These are phyloP conservation scores for Aphyosemion australe DNA, from an alignment of 2,113 vertebrate genomes.

Conservation along the genomic window DNA sequence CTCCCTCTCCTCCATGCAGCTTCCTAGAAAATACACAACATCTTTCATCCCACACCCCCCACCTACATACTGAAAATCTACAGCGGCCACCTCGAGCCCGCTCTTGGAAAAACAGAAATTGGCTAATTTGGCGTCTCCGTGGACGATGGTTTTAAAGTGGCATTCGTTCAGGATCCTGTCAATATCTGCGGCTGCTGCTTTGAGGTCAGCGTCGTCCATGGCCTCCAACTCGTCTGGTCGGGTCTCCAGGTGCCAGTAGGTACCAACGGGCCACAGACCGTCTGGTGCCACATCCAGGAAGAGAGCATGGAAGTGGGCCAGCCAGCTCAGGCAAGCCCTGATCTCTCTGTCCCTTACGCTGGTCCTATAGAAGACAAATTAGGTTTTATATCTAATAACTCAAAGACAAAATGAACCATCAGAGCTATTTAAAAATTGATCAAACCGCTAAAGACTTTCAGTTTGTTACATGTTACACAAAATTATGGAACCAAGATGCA, in stretches of 20 bases:
- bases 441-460: too few relatives aligned
- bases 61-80: conserved; percentile 82
- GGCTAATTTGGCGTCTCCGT: conserved; percentile 81
- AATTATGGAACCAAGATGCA: too few relatives aligned
- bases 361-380: conserved; percentile 42
- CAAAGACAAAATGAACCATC: too few relatives aligned
- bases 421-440: too few relatives aligned
- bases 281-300: conserved; percentile 69
- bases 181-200: conserved; percentile 68
- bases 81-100: conserved; percentile 68
- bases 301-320: conserved; percentile 78
- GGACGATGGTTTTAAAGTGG: conserved; percentile 76
- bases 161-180: conserved; percentile 72
- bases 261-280: conserved; percentile 78
- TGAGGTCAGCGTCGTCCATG: conserved; percentile 70
- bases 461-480: too few relatives aligned
- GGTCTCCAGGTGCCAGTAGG: conserved; percentile 83
- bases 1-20: conserved; percentile 76
- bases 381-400: too few relatives aligned
- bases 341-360: conserved; percentile 68
- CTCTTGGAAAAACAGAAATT: conserved; percentile 79
- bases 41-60: conserved; percentile 83
- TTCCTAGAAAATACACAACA: conserved; percentile 76
- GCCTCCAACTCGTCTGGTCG: conserved; percentile 79
- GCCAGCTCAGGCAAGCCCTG: conserved; percentile 77